These are phyloP conservation scores for Coregonus clupeaformis DNA, from an alignment of 2,113 vertebrate genomes.

Conservation along the genomic window DNA sequence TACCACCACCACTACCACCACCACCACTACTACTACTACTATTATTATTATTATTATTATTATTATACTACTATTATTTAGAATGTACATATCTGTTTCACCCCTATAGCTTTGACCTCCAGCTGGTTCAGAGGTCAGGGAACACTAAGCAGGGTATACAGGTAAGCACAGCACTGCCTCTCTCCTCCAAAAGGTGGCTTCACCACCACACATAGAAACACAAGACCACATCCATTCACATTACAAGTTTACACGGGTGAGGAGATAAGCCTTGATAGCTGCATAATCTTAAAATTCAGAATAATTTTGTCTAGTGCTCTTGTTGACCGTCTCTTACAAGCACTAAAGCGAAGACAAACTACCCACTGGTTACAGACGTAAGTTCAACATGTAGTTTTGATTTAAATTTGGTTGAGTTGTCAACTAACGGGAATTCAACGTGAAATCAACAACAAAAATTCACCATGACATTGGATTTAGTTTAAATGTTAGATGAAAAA, in stretches of 20 bases:
- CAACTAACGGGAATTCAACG: too few relatives aligned
- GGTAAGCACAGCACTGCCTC: slow-evolving; percentile 59
- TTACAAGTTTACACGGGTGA: slow-evolving; percentile 17
- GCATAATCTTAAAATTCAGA: neutral
- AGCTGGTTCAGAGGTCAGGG: slow-evolving; percentile 13
- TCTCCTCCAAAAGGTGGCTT: slow-evolving; percentile 31
- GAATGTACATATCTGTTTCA: slow-evolving; percentile 4
- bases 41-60: neutral
- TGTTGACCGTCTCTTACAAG: neutral
- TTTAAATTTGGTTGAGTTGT: too few relatives aligned
- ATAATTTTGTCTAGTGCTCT: neutral
- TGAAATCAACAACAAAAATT: too few relatives aligned
- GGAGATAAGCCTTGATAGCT: slow-evolving; percentile 5
- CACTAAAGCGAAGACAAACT: neutral
- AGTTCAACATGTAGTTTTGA: too few relatives aligned
- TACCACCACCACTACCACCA: too few relatives aligned
- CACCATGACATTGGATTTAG: too few relatives aligned
- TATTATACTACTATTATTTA: neutral
- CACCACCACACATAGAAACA: slow-evolving; percentile 49
- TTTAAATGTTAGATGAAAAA: too few relatives aligned
- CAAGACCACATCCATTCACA: slow-evolving; percentile 5
- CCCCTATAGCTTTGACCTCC: slow-evolving; percentile 14
- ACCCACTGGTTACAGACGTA: neutral
- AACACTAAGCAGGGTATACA: slow-evolving; percentile 43
- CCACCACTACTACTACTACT: too few relatives aligned